A percentile compares a stretch with the other conserved stretches of the same genome.
Evolutionary conservation across 1,140 invertebrate species (phyloP).

Genomic region (Thaumetopoea pityocampa): DNA sequence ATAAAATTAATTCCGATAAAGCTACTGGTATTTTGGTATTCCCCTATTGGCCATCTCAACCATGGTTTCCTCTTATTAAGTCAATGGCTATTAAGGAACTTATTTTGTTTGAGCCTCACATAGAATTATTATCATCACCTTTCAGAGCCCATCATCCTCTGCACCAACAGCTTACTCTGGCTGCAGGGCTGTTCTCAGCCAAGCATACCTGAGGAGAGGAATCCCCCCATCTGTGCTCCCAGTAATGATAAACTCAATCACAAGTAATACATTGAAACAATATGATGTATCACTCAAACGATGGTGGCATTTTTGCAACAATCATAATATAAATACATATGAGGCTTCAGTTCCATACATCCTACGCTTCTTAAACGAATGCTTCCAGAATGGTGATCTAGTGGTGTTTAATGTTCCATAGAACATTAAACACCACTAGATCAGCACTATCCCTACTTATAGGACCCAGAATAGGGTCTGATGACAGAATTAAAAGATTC

Average conservation of each 20-base stretch:
- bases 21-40: constrained; percentile 17
- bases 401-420: too few species aligned
- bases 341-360: constrained; percentile 10
- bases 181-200: background rate
- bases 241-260: constrained; percentile 16
- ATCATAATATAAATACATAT: background rate
- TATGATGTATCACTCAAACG: constrained; percentile 2
- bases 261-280: constrained; percentile 16
- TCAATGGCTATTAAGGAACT: constrained; percentile 20
- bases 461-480: background rate
- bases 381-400: constrained; percentile 6
- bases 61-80: constrained; percentile 33
- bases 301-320: constrained; percentile 7
- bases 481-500: constrained; percentile 23
- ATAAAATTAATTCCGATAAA: constrained; percentile 11
- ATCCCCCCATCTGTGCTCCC: too few species aligned
- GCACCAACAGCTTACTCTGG: constrained; percentile 1
- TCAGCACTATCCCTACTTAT: constrained; percentile 7
- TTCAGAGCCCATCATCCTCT: constrained; percentile 10
- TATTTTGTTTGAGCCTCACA: constrained; percentile 21
- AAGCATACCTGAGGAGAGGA: background rate
- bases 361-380: constrained; percentile 13
- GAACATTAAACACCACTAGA: constrained; percentile 7
- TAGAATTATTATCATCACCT: constrained; percentile 14
- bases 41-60: constrained; percentile 17